A percentile compares a stretch with the other conserved stretches of the same genome.
phyloP scores from a whole-genome alignment of 2,888 invertebrate genomes.

The Arrhopalites spinosus region DNA sequence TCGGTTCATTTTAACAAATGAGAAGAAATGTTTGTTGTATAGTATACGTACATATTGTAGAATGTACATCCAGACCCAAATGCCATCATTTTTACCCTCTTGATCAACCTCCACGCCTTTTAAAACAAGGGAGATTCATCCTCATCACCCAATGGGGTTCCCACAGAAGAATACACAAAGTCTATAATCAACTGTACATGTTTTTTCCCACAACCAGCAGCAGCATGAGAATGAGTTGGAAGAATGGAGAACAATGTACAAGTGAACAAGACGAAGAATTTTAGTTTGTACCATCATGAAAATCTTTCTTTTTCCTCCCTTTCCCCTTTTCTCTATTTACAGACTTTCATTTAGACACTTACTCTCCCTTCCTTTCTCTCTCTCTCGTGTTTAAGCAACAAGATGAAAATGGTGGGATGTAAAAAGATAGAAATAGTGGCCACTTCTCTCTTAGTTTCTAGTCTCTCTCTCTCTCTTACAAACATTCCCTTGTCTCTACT shows the following conservation, averaged over 20 bases:
- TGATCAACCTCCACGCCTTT: too few species aligned
- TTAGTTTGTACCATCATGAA: neutral
- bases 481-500: too few species aligned
- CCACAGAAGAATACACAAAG: neutral
- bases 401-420: too few species aligned
- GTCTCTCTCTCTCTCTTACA: too few species aligned
- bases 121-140: too few species aligned
- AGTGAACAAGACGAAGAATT: too few species aligned
- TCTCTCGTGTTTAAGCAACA: neutral
- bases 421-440: too few species aligned
- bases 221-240: neutral
- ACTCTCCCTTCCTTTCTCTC: neutral
- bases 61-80: neutral
- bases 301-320: neutral
- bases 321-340: neutral
- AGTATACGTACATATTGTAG: neutral
- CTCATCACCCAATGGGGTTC: neutral
- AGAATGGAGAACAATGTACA: neutral
- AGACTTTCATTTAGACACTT: neutral
- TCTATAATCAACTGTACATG: neutral
- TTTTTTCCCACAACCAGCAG: neutral
- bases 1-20: neutral
- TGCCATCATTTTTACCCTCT: too few species aligned
- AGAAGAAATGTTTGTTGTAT: neutral
- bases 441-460: too few species aligned